Evolutionary conservation across 1,140 invertebrate species (phyloP).

Genomic region (Ericerus pela): DNA sequence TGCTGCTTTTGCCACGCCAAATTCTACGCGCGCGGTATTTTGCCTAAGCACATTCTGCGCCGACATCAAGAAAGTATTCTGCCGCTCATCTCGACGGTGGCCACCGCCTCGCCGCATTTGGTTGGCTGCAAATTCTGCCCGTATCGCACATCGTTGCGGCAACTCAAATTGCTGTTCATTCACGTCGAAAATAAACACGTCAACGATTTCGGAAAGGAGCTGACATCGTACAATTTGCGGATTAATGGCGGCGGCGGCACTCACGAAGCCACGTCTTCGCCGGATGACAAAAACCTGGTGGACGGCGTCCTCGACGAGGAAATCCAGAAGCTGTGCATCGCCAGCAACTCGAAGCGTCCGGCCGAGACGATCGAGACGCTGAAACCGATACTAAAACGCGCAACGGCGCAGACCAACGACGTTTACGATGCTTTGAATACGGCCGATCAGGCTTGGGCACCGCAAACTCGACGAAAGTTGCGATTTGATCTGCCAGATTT

Average conservation of each 20-base stretch:
- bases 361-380: background rate
- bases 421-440: background rate
- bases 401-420: constrained; percentile 15
- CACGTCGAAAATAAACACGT: constrained; percentile 27
- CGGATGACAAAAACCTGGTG: too few species aligned
- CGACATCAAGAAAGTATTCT: constrained; percentile 22
- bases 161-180: constrained; percentile 22
- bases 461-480: constrained; percentile 18
- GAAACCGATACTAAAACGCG: constrained; percentile 21
- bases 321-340: too few species aligned
- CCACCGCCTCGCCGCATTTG: constrained; percentile 17
- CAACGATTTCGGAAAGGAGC: constrained; percentile 18
- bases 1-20: constrained; percentile 25
- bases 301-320: too few species aligned
- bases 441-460: background rate
- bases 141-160: constrained; percentile 20
- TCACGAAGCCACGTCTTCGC: too few species aligned
- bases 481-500: constrained; percentile 23
- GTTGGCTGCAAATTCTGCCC: constrained; percentile 24
- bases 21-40: constrained; percentile 23
- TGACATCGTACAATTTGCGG: background rate
- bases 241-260: background rate
- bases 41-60: constrained; percentile 23
- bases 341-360: constrained; percentile 3
- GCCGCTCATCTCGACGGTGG: constrained; percentile 17